A percentile compares a stretch with the other conserved stretches of the same genome.
These are phyloP conservation scores for Cranoglanis bouderius DNA, from an alignment of 2,113 vertebrate genomes.

Conservation along the genomic window DNA sequence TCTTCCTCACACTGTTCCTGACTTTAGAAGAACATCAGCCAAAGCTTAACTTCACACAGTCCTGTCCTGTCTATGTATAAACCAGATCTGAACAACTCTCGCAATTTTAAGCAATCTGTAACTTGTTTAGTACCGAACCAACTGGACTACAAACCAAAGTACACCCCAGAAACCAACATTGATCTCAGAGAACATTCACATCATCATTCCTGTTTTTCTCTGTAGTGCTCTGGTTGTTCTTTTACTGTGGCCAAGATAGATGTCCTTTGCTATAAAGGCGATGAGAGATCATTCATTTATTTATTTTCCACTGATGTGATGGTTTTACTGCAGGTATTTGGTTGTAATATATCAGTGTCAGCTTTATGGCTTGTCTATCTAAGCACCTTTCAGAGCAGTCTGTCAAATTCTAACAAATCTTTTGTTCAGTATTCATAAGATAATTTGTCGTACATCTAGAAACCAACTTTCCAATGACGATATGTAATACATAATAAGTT, in stretches of 20 bases:
- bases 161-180: not conserved
- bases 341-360: slow-evolving; percentile 38
- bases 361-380: slow-evolving; percentile 30
- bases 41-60: slow-evolving; percentile 18
- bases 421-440: not conserved
- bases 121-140: not conserved
- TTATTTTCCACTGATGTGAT: slow-evolving; percentile 20
- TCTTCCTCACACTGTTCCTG: slow-evolving; percentile 42
- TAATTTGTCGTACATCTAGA: not conserved
- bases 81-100: not conserved
- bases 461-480: not conserved
- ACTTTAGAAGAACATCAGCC: slow-evolving; percentile 14
- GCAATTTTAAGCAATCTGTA: not conserved
- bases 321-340: slow-evolving; percentile 19
- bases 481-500: not conserved
- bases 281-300: slow-evolving; percentile 20
- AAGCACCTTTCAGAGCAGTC: not conserved
- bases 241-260: not conserved
- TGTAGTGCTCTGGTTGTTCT: not conserved
- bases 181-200: not conserved
- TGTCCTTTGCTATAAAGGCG: not conserved
- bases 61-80: not conserved
- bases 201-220: slow-evolving; percentile 1
- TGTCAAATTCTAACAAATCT: not conserved
- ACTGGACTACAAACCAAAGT: not conserved